phyloP scores from a whole-genome alignment of 2,888 invertebrate genomes.

The Corbicula japonica region DNA sequence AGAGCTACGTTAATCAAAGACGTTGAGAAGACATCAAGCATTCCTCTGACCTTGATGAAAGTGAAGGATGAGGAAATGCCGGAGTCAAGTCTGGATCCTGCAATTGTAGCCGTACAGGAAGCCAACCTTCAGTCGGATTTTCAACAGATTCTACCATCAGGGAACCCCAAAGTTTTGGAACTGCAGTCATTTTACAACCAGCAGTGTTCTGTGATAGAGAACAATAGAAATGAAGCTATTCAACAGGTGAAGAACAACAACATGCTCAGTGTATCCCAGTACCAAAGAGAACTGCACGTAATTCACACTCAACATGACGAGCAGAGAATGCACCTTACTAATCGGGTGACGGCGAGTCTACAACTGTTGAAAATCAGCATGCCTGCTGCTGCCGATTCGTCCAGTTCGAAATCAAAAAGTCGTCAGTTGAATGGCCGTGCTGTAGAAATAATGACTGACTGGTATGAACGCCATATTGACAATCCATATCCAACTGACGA shows the following conservation, averaged over 20 bases:
- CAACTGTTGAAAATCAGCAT: slow-evolving; percentile 77
- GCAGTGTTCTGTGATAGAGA: slow-evolving; percentile 77
- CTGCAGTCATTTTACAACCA: slow-evolving; percentile 79
- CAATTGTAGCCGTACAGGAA: slow-evolving; percentile 79
- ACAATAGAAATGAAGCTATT: slow-evolving; percentile 75
- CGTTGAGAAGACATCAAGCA: slow-evolving; percentile 57
- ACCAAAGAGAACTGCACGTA: slow-evolving; percentile 63
- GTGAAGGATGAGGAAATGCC: slow-evolving; percentile 20
- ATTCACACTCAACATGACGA: slow-evolving; percentile 75
- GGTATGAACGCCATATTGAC: slow-evolving; percentile 80
- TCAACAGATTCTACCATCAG: slow-evolving; percentile 71
- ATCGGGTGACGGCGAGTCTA: slow-evolving; percentile 77
- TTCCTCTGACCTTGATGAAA: slow-evolving; percentile 48
- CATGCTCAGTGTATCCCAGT: slow-evolving; percentile 60
- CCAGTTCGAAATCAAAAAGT: slow-evolving; percentile 67
- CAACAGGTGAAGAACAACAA: slow-evolving; percentile 65
- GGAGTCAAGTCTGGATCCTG: slow-evolving; percentile 58
- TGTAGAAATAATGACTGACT: slow-evolving; percentile 77
- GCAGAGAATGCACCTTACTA: slow-evolving; percentile 78
- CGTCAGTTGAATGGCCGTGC: slow-evolving; percentile 77
- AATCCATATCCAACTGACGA: slow-evolving; percentile 83
- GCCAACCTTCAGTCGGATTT: slow-evolving; percentile 82
- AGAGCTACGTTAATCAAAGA: slow-evolving; percentile 76
- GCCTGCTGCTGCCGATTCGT: slow-evolving; percentile 55
- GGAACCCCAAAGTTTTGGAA: slow-evolving; percentile 75